Base-by-base conservation (phyloP, 1,140 invertebrate genomes). In the Caenorhabditis inopinata region DNA sequence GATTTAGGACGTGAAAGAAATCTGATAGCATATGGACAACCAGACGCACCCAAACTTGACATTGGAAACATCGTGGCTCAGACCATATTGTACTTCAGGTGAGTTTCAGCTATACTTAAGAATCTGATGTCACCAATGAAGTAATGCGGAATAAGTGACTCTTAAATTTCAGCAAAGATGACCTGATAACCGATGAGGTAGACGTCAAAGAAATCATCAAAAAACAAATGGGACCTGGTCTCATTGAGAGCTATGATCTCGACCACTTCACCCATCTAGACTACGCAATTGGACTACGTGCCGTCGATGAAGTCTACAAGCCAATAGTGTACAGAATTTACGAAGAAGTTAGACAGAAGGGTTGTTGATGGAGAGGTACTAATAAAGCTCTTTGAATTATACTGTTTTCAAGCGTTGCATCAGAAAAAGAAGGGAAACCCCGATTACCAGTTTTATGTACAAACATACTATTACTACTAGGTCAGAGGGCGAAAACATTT, bases 261-360 rank as follows among this genome's bases (percentile, higher is more conserved):
- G 27, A 74, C 3, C 74, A 87, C 29, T 86, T 86, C 73, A 86
- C 87, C 79, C 85, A 86, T 77, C 79, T 84, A 12, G 86, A 86
- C 75, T 86, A 86, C 76, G 77, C 86, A 21, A 86, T 79, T 75
- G 86, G 85, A 14, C 53, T 86, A 21, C 58, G 78, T 16, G 85
- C 85, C 5, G 73, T 53, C 1, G 73, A 84, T 27, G 62, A 80
- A 38, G 83, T 86, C 35, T 86, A 86, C 73, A 45, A 74, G 16
- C 85, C 85, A 38, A 86, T 86, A 21, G 84, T 87, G 2, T 68
- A 68, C 38, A 29, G 58, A 49, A 76, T 68, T 42, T 68, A 68
- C 32, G 38, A 68, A 38, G 58, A 68, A 38, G 12, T 68, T 12
- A 35, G 38, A 38, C n/a, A 16, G 32, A 68, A 68, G 16, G 58